Conservation (phyloP, 2,797 vertebrate genomes). For the Emys orbicularis region DNA sequence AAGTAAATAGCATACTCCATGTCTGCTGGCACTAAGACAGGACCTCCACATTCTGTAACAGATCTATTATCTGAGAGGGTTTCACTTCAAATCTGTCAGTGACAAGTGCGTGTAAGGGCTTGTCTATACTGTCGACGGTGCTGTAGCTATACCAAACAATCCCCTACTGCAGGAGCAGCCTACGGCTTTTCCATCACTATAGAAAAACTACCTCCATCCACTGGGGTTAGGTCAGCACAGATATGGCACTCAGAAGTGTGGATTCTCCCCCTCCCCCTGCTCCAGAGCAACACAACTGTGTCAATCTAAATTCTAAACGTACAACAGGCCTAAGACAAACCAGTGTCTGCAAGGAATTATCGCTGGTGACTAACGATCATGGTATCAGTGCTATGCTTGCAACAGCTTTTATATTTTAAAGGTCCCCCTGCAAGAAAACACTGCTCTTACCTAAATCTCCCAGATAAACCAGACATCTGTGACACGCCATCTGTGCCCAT, state of each 20-base stretch:
- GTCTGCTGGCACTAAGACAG: too few relatives aligned
- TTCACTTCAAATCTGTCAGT: background rate
- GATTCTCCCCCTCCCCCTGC: background rate
- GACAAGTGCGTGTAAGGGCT: background rate
- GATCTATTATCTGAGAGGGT: fast-evolving
- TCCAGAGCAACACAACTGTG: background rate
- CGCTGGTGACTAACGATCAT: background rate
- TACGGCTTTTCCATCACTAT: background rate
- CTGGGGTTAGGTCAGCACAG: background rate
- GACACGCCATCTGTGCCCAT: slow-evolving; percentile 98
- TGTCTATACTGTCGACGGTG: background rate
- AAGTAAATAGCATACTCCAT: too few relatives aligned
- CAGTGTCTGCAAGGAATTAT: background rate
- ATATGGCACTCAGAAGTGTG: background rate
- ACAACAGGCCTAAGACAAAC: background rate
- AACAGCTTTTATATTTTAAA: fast-evolving
- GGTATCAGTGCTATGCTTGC: fast-evolving
- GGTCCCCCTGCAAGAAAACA: background rate
- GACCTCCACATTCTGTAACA: too few relatives aligned
- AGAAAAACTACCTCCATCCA: background rate
- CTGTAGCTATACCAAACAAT: background rate
- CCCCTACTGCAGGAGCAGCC: background rate
- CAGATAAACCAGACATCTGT: slow-evolving; percentile 96
- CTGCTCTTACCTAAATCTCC: slow-evolving; percentile 93
- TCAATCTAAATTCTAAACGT: background rate